Conservation (phyloP, 2,113 vertebrate genomes). For the Chrysemys picta region DNA sequence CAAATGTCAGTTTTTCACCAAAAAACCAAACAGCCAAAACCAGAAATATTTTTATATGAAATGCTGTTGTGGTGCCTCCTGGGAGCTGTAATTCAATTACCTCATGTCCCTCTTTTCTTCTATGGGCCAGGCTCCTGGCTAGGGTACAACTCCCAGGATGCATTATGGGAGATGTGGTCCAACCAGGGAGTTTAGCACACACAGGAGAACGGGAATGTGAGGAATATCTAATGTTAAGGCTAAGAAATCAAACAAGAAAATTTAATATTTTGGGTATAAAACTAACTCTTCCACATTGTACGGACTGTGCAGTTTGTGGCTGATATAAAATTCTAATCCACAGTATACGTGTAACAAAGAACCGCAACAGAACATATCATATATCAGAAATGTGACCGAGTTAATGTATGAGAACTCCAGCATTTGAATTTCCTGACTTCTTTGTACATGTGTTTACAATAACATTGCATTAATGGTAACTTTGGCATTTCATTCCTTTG, state of each 20-base stretch:
- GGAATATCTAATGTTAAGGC: neutral
- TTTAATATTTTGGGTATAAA: neutral
- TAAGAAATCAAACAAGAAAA: neutral
- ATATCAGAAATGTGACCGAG: neutral
- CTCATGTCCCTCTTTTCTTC: neutral
- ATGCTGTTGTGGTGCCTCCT: neutral
- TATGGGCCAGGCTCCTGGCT: neutral
- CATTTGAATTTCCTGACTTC: neutral
- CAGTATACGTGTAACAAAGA: neutral
- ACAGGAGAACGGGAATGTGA: neutral
- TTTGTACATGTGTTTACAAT: neutral
- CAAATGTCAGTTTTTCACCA: rapidly evolving
- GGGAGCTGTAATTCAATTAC: neutral
- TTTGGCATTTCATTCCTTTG: rapidly evolving
- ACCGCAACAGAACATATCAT: neutral
- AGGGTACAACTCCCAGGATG: neutral
- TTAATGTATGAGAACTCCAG: neutral
- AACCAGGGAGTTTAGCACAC: neutral
- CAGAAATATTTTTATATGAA: neutral
- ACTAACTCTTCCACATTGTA: neutral
- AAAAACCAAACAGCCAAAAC: neutral
- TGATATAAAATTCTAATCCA: neutral
- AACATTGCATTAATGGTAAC: rapidly evolving
- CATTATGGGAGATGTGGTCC: neutral
- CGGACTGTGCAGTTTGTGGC: neutral